These are phyloP conservation scores for Lanistes nyassanus DNA, from an alignment of 1,140 invertebrate species.

Conservation along the genomic window DNA sequence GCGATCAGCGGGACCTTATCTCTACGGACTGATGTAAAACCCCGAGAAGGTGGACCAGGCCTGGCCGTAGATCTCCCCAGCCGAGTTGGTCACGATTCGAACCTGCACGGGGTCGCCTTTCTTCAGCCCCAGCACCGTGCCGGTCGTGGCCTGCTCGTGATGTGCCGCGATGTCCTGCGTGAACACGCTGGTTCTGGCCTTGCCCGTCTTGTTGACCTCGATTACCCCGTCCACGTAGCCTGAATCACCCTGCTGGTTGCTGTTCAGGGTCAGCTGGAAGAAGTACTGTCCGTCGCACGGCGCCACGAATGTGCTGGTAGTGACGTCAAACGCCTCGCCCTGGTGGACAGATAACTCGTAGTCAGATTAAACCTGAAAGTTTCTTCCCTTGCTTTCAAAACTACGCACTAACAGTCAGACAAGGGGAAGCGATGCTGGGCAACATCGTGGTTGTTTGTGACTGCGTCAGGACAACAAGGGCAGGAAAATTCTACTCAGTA, in stretches of 20 bases:
- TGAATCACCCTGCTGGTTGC: not conserved
- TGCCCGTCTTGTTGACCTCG: not conserved
- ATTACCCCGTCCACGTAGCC: conserved; percentile 17
- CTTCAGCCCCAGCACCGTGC: not conserved
- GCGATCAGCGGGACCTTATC: too few species aligned
- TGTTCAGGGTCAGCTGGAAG: conserved; percentile 18
- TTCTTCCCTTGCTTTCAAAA: not conserved
- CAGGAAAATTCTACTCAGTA: too few species aligned
- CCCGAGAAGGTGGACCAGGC: conserved; percentile 6
- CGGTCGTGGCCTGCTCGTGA: conserved; percentile 15
- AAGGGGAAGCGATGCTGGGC: too few species aligned
- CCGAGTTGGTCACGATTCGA: conserved; percentile 5
- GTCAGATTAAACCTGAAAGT: too few species aligned
- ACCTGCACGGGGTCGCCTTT: conserved; percentile 8
- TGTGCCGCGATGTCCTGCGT: not conserved
- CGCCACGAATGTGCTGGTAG: not conserved
- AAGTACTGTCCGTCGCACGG: conserved; percentile 16
- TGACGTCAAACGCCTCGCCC: conserved; percentile 6
- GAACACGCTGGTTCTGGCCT: conserved; percentile 11
- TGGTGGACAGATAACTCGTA: not conserved
- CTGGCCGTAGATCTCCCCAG: not conserved
- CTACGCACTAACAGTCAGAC: too few species aligned
- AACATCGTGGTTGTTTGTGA: not conserved
- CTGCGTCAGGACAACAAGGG: too few species aligned
- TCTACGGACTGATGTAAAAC: conserved; percentile 1